Conservation (phyloP, 1,140 invertebrate species). For the Camponotus vicinus region DNA sequence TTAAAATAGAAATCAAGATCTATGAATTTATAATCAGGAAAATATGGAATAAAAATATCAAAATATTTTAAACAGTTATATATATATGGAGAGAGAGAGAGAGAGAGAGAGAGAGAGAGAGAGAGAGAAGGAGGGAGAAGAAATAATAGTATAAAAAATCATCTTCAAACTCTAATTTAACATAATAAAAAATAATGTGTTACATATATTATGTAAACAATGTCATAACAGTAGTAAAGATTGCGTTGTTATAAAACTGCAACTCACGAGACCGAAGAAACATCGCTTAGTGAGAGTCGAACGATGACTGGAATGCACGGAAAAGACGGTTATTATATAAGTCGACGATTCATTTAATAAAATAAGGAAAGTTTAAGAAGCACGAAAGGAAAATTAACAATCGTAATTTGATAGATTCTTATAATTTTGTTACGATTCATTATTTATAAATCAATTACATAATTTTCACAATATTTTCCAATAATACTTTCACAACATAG, state of each 20-base stretch:
- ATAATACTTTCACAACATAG: neutral
- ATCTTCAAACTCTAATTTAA: neutral
- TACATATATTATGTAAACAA: slow-evolving; percentile 13
- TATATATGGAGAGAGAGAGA: too few relatives aligned
- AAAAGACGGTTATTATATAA: slow-evolving; percentile 50
- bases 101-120: too few relatives aligned
- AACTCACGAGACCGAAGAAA: slow-evolving; percentile 27
- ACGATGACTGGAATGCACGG: slow-evolving; percentile 34
- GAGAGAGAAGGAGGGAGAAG: too few relatives aligned
- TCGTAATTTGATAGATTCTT: neutral
- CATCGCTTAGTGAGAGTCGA: slow-evolving; percentile 45
- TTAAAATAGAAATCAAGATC: neutral
- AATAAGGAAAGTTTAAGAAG: slow-evolving; percentile 39
- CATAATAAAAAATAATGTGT: neutral
- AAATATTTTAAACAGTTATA: neutral
- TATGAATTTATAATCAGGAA: neutral
- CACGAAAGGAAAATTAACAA: neutral
- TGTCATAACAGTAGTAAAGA: neutral
- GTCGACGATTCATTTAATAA: slow-evolving; percentile 25
- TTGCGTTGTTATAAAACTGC: slow-evolving; percentile 14
- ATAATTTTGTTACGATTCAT: neutral
- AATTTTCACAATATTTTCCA: neutral
- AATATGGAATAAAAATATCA: neutral
- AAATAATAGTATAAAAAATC: neutral
- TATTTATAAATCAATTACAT: neutral